Percentiles rank a stretch among this genome's conserved stretches.
Evolutionary conservation across 2,797 vertebrate species (phyloP).

Genomic region (Nannoperca obscura): DNA sequence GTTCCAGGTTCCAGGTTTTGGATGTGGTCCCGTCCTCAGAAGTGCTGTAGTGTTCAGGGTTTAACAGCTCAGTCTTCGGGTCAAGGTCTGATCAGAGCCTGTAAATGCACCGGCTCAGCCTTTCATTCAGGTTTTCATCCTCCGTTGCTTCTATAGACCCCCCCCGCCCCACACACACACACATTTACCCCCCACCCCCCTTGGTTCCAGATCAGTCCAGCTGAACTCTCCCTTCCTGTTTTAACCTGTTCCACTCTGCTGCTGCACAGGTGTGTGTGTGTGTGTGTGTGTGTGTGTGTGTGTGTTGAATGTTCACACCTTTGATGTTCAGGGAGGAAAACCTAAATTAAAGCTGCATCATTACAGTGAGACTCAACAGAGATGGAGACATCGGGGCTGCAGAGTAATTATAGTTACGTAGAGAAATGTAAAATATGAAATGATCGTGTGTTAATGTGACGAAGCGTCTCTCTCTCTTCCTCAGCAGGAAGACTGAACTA

Average conservation of each 20-base stretch:
- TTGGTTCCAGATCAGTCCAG: conserved; percentile 35
- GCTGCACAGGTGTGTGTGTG: conserved; percentile 3
- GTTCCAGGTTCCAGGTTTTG: conserved; percentile 19
- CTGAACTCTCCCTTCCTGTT: conserved; percentile 35
- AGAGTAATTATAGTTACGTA: not conserved
- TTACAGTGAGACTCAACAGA: not conserved
- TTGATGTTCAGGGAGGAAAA: conserved; percentile 44
- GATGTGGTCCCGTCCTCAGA: conserved; percentile 25
- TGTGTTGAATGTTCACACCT: not conserved
- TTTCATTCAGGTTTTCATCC: conserved; percentile 17
- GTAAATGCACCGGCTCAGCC: conserved; percentile 46
- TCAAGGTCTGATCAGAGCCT: conserved; percentile 54
- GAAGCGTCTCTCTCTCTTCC: too few relatives aligned
- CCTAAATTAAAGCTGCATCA: conserved; percentile 21
- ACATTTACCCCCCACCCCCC: not conserved
- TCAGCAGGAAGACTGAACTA: too few relatives aligned
- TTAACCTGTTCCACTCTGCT: conserved; percentile 47
- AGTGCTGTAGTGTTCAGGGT: conserved; percentile 36
- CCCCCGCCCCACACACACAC: not conserved
- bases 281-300: too few relatives aligned
- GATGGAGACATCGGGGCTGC: not conserved
- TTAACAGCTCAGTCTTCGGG: conserved; percentile 40
- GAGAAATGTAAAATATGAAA: not conserved
- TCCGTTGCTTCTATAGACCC: conserved; percentile 4
- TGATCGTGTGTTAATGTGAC: not conserved